Conservation (phyloP, 2,113 vertebrate species). For the Hippolais icterina region DNA sequence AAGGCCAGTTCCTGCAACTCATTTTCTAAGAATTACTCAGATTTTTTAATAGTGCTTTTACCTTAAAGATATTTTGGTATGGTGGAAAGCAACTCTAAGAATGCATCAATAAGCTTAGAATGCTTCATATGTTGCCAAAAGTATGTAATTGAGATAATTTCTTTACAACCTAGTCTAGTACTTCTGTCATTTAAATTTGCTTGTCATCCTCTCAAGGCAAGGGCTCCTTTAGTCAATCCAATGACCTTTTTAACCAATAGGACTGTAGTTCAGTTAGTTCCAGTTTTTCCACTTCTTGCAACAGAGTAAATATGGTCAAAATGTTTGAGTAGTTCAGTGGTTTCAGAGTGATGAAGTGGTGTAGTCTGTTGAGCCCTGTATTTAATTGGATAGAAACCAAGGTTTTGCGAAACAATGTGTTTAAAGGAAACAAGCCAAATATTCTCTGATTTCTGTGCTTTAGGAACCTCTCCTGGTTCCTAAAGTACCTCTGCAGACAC, state of each 20-base stretch:
- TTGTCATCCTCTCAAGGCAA: neutral
- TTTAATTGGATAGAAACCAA: neutral
- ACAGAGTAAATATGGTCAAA: neutral
- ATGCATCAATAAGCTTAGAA: neutral
- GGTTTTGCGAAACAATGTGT: neutral
- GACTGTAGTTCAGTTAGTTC: neutral
- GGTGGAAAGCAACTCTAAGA: neutral
- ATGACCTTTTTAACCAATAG: neutral
- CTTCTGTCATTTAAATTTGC: neutral
- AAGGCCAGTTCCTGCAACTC: neutral
- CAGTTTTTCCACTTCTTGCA: neutral
- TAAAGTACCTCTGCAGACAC: neutral
- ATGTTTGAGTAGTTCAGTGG: neutral
- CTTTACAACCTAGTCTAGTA: neutral
- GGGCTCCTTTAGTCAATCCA: neutral
- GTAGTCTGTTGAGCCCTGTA: neutral
- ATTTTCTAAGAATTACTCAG: neutral
- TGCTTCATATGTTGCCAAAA: neutral
- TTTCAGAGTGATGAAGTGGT: neutral
- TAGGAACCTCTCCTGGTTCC: neutral
- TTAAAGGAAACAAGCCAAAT: neutral
- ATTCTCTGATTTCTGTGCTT: neutral
- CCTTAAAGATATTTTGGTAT: neutral
- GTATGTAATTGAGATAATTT: neutral
- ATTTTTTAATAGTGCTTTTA: neutral